These are phyloP conservation scores for Hirtodrosophila cameraria DNA, from an alignment of 2,888 invertebrate species.

Conservation along the genomic window DNA sequence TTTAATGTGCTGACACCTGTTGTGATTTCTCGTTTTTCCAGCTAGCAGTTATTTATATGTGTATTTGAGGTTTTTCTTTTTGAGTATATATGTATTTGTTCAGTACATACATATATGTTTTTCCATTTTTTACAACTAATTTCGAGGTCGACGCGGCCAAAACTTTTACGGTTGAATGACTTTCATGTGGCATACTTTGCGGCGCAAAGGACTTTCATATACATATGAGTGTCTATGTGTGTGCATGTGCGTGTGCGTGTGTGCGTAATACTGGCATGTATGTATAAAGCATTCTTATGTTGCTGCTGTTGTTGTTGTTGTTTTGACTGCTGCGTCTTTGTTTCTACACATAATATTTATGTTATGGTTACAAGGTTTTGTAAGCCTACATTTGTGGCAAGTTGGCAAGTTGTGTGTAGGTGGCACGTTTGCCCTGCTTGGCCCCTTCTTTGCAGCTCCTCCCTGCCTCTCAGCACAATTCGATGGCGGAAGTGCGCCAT, in stretches of 20 bases:
- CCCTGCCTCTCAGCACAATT: slow-evolving; percentile 16
- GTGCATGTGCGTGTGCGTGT: slow-evolving; percentile 7
- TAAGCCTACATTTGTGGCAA: slow-evolving; percentile 46
- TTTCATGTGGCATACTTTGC: slow-evolving; percentile 54
- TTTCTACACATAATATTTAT: slow-evolving; percentile 61
- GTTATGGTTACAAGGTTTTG: slow-evolving; percentile 67
- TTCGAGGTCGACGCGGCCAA: slow-evolving; percentile 38
- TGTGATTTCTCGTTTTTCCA: no score
- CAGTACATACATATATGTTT: slow-evolving; percentile 8
- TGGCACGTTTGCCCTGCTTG: neutral
- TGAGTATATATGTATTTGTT: neutral
- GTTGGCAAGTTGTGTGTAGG: slow-evolving; percentile 14
- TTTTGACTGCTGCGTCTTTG: slow-evolving; percentile 41
- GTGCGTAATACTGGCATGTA: slow-evolving; percentile 15
- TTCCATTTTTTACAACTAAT: slow-evolving; percentile 47
- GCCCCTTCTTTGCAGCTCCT: neutral
- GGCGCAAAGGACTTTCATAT: slow-evolving; percentile 7
- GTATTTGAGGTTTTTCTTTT: neutral
- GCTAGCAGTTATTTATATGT: neutral
- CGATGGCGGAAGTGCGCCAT: slow-evolving; percentile 35
- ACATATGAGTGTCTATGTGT: slow-evolving; percentile 3
- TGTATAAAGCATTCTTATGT: slow-evolving; percentile 5
- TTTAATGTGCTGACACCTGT: neutral
- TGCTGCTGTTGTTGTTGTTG: slow-evolving; percentile 13
- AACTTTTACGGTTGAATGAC: slow-evolving; percentile 67